phyloP scores from a whole-genome alignment of 2,888 invertebrate species.

The Tridacna crocea region DNA sequence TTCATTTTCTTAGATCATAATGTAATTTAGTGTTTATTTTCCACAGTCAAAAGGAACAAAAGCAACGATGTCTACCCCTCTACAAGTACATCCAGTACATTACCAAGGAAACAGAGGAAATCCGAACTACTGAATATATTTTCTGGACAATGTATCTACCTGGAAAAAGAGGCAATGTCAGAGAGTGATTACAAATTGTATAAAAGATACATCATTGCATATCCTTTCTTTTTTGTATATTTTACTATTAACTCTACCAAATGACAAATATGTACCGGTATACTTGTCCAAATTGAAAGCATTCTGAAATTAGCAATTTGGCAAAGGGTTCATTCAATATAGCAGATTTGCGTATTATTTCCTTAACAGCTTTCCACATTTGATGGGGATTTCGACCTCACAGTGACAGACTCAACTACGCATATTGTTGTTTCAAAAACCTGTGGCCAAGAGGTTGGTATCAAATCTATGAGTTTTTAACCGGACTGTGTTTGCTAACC shows the following conservation, averaged over 20 bases:
- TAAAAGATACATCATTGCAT: slow-evolving; percentile 80
- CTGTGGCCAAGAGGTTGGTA: slow-evolving; percentile 64
- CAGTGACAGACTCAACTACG: slow-evolving; percentile 67
- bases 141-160: slow-evolving; percentile 69
- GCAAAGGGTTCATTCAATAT: too few species aligned
- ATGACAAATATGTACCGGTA: too few species aligned
- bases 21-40: not conserved
- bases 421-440: slow-evolving; percentile 70
- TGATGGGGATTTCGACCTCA: slow-evolving; percentile 77
- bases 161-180: slow-evolving; percentile 68
- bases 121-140: slow-evolving; percentile 70
- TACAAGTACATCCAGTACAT: slow-evolving; percentile 27
- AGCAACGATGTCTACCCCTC: slow-evolving; percentile 16
- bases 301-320: too few species aligned
- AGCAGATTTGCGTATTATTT: not conserved
- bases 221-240: slow-evolving; percentile 71
- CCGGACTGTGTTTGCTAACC: too few species aligned
- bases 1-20: not conserved
- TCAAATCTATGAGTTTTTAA: too few species aligned
- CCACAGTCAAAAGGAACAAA: slow-evolving; percentile 19
- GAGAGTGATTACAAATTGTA: slow-evolving; percentile 69
- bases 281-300: too few species aligned
- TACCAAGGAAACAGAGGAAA: not conserved
- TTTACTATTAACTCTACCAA: too few species aligned
- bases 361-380: slow-evolving; percentile 64